Evolutionary conservation across 2,888 invertebrate species (phyloP).

Genomic region (Drosophila tripunctata): DNA sequence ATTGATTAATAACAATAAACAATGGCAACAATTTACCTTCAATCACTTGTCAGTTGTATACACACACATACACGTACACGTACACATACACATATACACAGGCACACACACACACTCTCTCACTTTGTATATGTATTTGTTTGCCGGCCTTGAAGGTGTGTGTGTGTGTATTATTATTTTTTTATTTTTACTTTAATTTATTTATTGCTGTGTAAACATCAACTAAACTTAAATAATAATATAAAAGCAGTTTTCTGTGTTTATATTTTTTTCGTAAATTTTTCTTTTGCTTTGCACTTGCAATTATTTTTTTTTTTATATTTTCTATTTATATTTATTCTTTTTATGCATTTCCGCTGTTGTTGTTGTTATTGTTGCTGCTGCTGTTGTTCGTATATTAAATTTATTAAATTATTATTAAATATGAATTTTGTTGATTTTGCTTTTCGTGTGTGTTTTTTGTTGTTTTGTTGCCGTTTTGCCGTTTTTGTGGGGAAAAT

Average conservation of each 20-base stretch:
- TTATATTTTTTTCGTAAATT: conserved; percentile 29
- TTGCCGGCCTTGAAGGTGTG: conserved; percentile 55
- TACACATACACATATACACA: conserved; percentile 12
- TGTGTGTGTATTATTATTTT: conserved; percentile 15
- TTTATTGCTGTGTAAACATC: conserved; percentile 24
- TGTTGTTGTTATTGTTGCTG: conserved; percentile 11
- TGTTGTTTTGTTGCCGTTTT: conserved; percentile 28
- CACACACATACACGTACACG: conserved; percentile 31
- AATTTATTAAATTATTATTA: conserved; percentile 15
- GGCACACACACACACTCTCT: conserved; percentile 15
- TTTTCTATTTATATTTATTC: conserved; percentile 31
- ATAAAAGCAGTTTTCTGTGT: conserved; percentile 39
- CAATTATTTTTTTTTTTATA: neutral
- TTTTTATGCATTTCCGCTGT: conserved; percentile 49
- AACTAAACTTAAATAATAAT: conserved; percentile 71
- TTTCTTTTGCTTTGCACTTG: conserved; percentile 29
- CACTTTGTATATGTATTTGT: conserved; percentile 38
- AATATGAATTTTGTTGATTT: conserved; percentile 25
- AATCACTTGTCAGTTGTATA: conserved; percentile 61
- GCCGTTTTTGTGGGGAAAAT: conserved; percentile 63
- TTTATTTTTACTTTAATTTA: conserved; percentile 13
- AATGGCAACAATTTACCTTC: conserved; percentile 67
- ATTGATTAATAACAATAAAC: conserved; percentile 47
- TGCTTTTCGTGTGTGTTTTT: conserved; percentile 25
- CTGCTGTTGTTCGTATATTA: conserved; percentile 10